Conservation (phyloP, 2,113 vertebrate genomes). For the Coptodon bakossiorum region DNA sequence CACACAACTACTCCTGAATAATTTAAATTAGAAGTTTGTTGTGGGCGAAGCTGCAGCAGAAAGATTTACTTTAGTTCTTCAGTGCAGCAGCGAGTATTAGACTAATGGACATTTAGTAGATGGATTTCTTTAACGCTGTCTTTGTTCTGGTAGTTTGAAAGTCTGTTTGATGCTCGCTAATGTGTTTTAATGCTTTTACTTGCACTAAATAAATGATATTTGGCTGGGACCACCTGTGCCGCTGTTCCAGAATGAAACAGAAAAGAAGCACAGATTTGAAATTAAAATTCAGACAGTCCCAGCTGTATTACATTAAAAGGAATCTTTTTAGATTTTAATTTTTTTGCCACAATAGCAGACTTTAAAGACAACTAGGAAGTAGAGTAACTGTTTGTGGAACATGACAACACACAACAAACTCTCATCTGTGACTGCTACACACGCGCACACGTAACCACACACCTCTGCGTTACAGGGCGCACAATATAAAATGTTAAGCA, state of each 20-base stretch:
- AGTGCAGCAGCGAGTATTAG: neutral
- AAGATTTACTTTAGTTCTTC: neutral
- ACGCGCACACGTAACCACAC: neutral
- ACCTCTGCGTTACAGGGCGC: neutral
- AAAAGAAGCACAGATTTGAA: slow-evolving; percentile 32
- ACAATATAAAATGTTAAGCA: slow-evolving; percentile 7
- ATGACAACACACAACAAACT: slow-evolving; percentile 5
- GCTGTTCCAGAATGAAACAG: slow-evolving; percentile 26
- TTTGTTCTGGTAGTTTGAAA: neutral
- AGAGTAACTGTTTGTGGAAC: slow-evolving; percentile 20
- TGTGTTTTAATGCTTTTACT: neutral
- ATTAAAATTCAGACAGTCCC: slow-evolving; percentile 23
- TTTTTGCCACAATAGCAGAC: slow-evolving; percentile 5
- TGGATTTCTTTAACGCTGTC: neutral
- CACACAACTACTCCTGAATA: neutral
- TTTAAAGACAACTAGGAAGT: slow-evolving; percentile 25
- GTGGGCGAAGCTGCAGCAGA: neutral
- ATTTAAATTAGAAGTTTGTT: neutral
- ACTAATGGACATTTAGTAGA: neutral
- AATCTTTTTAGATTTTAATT: neutral
- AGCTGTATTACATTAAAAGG: slow-evolving; percentile 30
- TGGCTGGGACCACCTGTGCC: slow-evolving; percentile 5
- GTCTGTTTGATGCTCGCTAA: slow-evolving; percentile 13
- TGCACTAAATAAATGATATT: slow-evolving; percentile 1
- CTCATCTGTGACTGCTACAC: neutral